Conservation (phyloP, 2,113 vertebrate genomes). For the Gymnobelideus leadbeateri region DNA sequence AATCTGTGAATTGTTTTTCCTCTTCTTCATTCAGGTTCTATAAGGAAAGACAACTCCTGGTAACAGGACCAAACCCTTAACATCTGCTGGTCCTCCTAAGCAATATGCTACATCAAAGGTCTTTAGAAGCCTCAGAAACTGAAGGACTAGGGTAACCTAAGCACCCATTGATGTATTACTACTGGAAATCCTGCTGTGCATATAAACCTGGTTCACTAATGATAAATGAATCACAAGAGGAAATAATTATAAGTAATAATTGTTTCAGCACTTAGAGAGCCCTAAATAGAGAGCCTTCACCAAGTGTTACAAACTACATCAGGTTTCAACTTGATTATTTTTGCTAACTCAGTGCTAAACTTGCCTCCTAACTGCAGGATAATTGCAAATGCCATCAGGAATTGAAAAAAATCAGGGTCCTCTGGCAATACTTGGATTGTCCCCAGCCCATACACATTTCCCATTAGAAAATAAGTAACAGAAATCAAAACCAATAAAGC, state of each 20-base stretch:
- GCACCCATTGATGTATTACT: not conserved
- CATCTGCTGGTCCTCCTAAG: not conserved
- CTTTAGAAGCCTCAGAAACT: not conserved
- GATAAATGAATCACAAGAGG: not conserved
- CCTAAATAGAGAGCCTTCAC: not conserved
- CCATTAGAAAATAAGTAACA: not conserved
- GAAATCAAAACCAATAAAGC: not conserved
- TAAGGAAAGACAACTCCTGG: not conserved
- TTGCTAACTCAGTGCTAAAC: not conserved
- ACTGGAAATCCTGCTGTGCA: not conserved
- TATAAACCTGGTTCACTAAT: not conserved
- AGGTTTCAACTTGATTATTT: not conserved
- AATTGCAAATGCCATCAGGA: not conserved
- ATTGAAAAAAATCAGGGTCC: not conserved
- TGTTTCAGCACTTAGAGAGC: not conserved
- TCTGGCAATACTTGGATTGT: not conserved
- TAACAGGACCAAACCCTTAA: not conserved
- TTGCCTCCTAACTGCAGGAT: not conserved
- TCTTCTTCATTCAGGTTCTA: slow-evolving; percentile 3
- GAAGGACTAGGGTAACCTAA: not conserved
- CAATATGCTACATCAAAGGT: not conserved
- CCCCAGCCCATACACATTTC: not conserved
- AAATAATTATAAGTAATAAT: not conserved
- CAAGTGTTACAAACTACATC: not conserved
- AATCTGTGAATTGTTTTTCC: not conserved